Percentiles rank a stretch among this genome's conserved stretches.
Evolutionary conservation across 2,888 invertebrate species (phyloP).

Genomic region (Trypoxylon attenuatum): DNA sequence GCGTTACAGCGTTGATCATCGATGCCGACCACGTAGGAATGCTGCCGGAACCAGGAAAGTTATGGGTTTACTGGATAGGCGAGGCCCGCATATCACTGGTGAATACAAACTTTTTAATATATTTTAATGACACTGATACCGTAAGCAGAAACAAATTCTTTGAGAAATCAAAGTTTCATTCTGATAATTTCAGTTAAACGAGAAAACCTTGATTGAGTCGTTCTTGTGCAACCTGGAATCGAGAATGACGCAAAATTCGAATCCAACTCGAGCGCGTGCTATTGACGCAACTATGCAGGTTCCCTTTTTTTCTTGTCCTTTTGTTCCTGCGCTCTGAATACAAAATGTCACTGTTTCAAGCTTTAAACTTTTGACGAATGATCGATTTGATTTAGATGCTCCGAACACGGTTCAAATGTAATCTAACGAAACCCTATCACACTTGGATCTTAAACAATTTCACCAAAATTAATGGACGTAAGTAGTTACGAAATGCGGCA

Average conservation of each 20-base stretch:
- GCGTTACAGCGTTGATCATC: constrained; percentile 57
- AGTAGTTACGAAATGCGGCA: constrained; percentile 25
- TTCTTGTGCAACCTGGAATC: constrained; percentile 52
- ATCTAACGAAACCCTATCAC: constrained; percentile 60
- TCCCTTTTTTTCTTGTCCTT: constrained; percentile 5
- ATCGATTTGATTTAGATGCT: constrained; percentile 45
- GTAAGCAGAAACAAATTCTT: neutral
- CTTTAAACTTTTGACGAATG: neutral
- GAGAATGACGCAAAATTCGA: constrained; percentile 45
- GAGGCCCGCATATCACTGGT: constrained; percentile 61
- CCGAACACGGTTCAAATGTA: constrained; percentile 37
- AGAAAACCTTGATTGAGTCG: constrained; percentile 56
- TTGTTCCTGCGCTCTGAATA: too few species aligned
- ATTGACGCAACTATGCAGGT: constrained; percentile 51
- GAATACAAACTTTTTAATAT: constrained; percentile 32
- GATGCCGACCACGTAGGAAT: constrained; percentile 64
- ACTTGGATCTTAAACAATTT: constrained; percentile 61
- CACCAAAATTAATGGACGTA: constrained; percentile 42
- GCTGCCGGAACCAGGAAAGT: constrained; percentile 50
- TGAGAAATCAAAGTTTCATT: neutral
- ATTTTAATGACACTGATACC: constrained; percentile 1
- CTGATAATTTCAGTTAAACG: constrained; percentile 50
- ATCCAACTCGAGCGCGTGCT: constrained; percentile 26
- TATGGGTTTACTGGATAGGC: constrained; percentile 67
- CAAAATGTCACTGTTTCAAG: neutral